Conservation (phyloP, 1,140 invertebrate genomes). For the Heliconius melpomene region DNA sequence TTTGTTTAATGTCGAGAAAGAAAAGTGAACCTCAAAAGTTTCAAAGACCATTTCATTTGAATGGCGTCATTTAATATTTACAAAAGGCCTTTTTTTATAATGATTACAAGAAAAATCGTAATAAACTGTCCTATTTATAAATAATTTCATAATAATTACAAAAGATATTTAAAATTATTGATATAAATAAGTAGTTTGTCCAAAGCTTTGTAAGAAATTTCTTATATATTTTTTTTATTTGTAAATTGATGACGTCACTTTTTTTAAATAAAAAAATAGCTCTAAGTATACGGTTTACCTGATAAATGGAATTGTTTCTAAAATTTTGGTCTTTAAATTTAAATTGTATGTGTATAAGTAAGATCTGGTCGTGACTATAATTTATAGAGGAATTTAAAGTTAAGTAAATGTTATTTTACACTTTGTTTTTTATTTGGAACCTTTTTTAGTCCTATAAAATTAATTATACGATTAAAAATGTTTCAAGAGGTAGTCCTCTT, state of each 20-base stretch:
- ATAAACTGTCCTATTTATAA: no score
- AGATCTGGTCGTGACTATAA: conserved; percentile 8
- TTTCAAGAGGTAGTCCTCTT: no score
- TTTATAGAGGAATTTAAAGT: neutral
- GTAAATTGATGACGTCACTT: neutral
- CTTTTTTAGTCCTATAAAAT: neutral
- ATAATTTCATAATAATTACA: neutral
- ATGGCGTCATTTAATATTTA: neutral
- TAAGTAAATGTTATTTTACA: conserved; percentile 15
- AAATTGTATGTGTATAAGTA: neutral
- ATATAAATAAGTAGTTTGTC: neutral
- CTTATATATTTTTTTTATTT: neutral
- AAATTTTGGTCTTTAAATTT: neutral
- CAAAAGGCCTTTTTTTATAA: neutral
- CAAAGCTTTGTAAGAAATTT: neutral
- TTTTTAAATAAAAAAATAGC: neutral
- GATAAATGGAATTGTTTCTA: conserved; percentile 3
- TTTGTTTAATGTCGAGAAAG: neutral
- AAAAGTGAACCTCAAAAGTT: neutral
- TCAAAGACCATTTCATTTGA: neutral
- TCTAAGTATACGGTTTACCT: neutral
- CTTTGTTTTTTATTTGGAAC: neutral
- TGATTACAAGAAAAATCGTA: no score
- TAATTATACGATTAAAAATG: no score
- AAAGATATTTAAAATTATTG: neutral